Evolutionary conservation across 2,888 invertebrate species (phyloP), one percentile per base, ranked within the genome.

Genomic region (Eucera pruinosa): DNA sequence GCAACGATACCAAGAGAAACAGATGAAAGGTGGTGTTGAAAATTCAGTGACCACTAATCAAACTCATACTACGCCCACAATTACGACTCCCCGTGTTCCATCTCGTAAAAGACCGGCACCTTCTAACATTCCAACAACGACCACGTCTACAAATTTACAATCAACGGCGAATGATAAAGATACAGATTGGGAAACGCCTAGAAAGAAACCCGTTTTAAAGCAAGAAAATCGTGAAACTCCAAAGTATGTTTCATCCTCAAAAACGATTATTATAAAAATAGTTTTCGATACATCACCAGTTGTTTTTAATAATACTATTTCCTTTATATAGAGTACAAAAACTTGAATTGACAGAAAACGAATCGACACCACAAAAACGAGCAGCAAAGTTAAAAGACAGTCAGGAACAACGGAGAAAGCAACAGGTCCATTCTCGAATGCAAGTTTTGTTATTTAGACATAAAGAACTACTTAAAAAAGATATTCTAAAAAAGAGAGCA

Each of bases 401-500:
- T 18, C 93, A 93, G 81, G 94, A 94, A 81, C 94, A 94, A 81
- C 93, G 93, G 83, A 93, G 93, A 87, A 93, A 94, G 79, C 93
- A 94, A 62, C 93, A 94, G 65, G 92, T 93, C 20, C 93, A 93
- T 74, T 93, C 93, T 43, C 94, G 94, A 84, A 94, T 96, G 79
- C 96, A 96, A 90, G 95, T 96, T 90, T 93, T 96, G 45, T 94
- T 98, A 25, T 96, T 96, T 91, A 95, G 97, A 86, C 98, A 98
- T 88, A 98, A 98, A 90, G 98, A 98, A 91, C 93, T 96, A 86
- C 94, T 99, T 57, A 98, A 98, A 92, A 98, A 97, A 90, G 98
- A 98, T 88, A 98, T 98, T 81, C 94, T 98, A 78, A 96, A 97
- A 89, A 98, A 98, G 90, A 94, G 98, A 83, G 97, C 97, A 1